phyloP scores from a whole-genome alignment of 2,797 vertebrate species.

The Hippopotamyrus pictus region DNA sequence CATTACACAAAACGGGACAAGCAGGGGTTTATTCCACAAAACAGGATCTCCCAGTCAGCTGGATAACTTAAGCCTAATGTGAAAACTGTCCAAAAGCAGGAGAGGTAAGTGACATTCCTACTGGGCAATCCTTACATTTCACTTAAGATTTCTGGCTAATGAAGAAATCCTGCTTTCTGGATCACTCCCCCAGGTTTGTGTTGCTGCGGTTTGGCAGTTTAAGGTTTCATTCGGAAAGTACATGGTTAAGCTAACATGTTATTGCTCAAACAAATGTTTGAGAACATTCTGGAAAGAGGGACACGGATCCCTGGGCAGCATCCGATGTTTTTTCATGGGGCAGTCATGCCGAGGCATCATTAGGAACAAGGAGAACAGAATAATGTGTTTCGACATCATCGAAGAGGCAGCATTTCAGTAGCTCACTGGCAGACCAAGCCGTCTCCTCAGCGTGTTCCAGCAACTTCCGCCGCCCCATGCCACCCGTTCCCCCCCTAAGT shows the following conservation, averaged over 20 bases:
- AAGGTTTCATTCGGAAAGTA: not conserved
- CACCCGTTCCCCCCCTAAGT: not conserved
- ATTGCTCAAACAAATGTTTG: not conserved
- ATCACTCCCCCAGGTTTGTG: not conserved
- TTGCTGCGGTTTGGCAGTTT: not conserved
- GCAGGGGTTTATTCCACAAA: not conserved
- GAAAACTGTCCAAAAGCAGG: not conserved
- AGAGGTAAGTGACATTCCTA: not conserved
- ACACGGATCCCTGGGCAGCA: not conserved
- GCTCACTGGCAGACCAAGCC: conserved; percentile 17
- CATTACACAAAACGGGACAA: not conserved
- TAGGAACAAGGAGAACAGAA: conserved; percentile 30
- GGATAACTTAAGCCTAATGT: not conserved
- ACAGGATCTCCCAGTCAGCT: not conserved
- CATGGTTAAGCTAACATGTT: not conserved
- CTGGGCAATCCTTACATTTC: not conserved
- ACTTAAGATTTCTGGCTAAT: not conserved
- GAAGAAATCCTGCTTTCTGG: not conserved
- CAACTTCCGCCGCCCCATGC: conserved; percentile 12
- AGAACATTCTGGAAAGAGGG: not conserved
- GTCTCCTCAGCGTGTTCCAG: not conserved
- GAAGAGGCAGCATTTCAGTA: conserved; percentile 21
- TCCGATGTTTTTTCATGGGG: not conserved
- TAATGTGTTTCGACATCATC: conserved; percentile 31
- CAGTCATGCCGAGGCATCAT: conserved; percentile 25